These are phyloP conservation scores for Nesometra sesokonis DNA, from an alignment of 35 echinoderm and acorn worm species.

Conservation along the genomic window DNA sequence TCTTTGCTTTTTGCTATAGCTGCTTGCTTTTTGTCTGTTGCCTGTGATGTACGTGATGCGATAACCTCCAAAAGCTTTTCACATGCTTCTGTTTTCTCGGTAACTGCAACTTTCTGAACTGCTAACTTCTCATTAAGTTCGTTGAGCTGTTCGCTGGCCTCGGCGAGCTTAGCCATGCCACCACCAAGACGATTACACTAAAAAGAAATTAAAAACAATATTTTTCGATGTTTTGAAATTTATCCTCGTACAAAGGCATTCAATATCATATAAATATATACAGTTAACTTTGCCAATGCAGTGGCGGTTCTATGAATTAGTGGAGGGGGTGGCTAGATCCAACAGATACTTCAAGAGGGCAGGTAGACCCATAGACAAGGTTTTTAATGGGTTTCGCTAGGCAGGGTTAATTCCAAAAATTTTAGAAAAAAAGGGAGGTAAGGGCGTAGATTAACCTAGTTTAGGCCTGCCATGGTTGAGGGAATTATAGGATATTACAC, in stretches of 20 bases:
- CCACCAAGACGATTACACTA: slow-evolving; percentile 95
- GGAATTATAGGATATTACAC: too few species aligned
- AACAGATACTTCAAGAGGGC: neutral
- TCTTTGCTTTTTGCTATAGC: slow-evolving; percentile 89
- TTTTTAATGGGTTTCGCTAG: too few species aligned
- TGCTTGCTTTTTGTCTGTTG: slow-evolving; percentile 73
- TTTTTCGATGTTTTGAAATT: too few species aligned
- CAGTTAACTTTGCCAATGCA: neutral
- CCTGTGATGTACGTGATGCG: slow-evolving; percentile 67
- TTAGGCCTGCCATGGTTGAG: too few species aligned
- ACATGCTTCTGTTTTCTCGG: slow-evolving; percentile 90
- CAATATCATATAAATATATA: too few species aligned
- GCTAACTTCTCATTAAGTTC: slow-evolving; percentile 96
- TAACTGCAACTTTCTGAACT: slow-evolving; percentile 87
- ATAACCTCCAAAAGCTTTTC: slow-evolving; percentile 84
- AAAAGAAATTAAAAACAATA: too few species aligned
- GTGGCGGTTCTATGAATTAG: neutral
- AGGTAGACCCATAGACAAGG: too few species aligned
- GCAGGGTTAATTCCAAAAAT: too few species aligned
- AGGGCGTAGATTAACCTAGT: too few species aligned
- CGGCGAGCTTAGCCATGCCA: slow-evolving; percentile 82
- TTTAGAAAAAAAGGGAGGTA: too few species aligned
- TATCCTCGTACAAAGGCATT: too few species aligned
- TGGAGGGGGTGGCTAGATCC: neutral
- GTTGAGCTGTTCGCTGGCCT: slow-evolving; percentile 92